These are phyloP conservation scores for Adineta ricciae DNA, from an alignment of 2,888 invertebrate species.

Conservation along the genomic window DNA sequence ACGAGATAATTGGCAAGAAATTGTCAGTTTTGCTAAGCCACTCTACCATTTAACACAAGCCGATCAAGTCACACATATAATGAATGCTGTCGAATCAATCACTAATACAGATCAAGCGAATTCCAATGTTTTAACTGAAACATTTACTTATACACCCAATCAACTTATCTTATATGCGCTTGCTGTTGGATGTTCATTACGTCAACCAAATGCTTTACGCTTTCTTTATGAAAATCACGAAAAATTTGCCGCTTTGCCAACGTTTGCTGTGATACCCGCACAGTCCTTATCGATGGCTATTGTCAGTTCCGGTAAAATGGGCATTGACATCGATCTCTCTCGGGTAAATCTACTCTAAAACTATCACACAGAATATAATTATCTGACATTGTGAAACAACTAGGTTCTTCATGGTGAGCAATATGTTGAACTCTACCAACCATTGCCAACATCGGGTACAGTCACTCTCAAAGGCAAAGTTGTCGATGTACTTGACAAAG, in stretches of 20 bases:
- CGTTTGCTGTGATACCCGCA: conserved; percentile 65
- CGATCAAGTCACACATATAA: not conserved
- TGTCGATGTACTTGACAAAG: conserved; percentile 82
- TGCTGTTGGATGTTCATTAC: conserved; percentile 29
- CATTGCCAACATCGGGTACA: conserved; percentile 56
- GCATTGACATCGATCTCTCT: not conserved
- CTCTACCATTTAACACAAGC: conserved; percentile 39
- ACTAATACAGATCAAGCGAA: conserved; percentile 37
- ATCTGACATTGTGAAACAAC: conserved; percentile 25
- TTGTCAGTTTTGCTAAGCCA: conserved; percentile 65
- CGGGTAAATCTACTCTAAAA: not conserved
- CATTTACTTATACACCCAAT: conserved; percentile 48
- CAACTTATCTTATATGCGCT: conserved; percentile 80
- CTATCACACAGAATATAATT: not conserved
- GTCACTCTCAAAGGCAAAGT: conserved; percentile 61
- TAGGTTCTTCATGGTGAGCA: conserved; percentile 90
- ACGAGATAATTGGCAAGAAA: conserved; percentile 67
- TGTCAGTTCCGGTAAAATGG: not conserved
- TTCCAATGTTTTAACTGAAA: conserved; percentile 35
- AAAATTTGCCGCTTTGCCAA: conserved; percentile 71
- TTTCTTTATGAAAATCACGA: conserved; percentile 52
- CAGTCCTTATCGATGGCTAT: not conserved
- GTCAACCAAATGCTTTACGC: conserved; percentile 22
- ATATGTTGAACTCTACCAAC: conserved; percentile 68
- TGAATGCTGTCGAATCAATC: not conserved